Conservation (phyloP, 2,888 invertebrate species). For the Coelogynopora nodosa region DNA sequence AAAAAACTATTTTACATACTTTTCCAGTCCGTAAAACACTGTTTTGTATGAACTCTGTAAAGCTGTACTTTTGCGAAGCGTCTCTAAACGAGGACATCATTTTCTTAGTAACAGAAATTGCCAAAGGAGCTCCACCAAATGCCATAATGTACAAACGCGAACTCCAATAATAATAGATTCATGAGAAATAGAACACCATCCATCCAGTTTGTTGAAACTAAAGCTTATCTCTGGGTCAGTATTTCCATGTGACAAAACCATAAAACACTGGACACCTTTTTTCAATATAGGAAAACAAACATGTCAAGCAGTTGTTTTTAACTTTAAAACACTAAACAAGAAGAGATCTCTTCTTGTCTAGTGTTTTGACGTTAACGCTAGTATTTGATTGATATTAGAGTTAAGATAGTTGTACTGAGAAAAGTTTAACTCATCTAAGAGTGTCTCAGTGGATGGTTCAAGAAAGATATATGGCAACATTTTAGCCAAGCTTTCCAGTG, state of each 20-base stretch:
- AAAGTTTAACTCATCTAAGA: not conserved
- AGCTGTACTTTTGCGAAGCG: not conserved
- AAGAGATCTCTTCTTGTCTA: too few species aligned
- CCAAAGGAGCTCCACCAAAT: not conserved
- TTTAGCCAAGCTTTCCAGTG: not conserved
- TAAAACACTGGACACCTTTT: not conserved
- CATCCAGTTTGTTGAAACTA: not conserved
- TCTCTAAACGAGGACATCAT: not conserved
- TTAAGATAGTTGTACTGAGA: not conserved
- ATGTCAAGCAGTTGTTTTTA: not conserved
- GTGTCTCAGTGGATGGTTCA: not conserved
- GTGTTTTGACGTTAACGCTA: not conserved
- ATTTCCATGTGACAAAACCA: not conserved
- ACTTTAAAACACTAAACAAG: not conserved
- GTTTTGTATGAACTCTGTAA: too few species aligned
- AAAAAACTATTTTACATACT: too few species aligned
- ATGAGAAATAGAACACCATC: not conserved
- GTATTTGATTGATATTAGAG: not conserved
- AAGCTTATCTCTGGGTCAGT: not conserved
- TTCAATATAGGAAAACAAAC: not conserved
- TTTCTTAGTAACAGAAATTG: not conserved
- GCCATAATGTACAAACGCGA: too few species aligned
- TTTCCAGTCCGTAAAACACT: too few species aligned
- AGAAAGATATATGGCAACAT: not conserved
- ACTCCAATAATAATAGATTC: not conserved